phyloP scores from a whole-genome alignment of 35 echinoderm and acorn worm species.

The Acanthaster planci region DNA sequence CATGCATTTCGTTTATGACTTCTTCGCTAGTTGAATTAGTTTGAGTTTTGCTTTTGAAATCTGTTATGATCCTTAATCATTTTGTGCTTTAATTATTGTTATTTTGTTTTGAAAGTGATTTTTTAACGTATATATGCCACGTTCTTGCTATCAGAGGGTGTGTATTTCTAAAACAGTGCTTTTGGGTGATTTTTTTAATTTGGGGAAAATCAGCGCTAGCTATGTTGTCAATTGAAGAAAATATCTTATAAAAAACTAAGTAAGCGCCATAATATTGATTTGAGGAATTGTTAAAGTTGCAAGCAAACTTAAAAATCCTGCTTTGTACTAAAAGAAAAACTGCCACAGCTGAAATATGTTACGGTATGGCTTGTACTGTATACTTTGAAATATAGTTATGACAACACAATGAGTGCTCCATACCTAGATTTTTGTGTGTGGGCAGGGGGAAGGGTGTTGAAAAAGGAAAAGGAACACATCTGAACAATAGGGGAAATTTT shows the following conservation, averaged over 20 bases:
- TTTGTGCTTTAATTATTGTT: not conserved
- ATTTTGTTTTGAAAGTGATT: not conserved
- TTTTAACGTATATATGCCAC: slow-evolving; percentile 3
- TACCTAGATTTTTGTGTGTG: no score
- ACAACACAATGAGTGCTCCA: no score
- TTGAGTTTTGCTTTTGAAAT: slow-evolving; percentile 12
- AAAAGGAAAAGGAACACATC: no score
- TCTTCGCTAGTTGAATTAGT: no score
- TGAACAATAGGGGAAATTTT: no score
- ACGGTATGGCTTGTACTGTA: not conserved
- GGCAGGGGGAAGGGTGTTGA: no score
- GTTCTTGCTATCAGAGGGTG: slow-evolving; percentile 25
- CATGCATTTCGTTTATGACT: no score
- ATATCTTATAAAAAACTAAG: no score
- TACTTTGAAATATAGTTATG: no score
- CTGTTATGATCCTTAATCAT: not conserved
- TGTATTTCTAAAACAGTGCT: not conserved
- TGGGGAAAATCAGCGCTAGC: slow-evolving; percentile 1
- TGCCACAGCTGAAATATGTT: slow-evolving; percentile 2
- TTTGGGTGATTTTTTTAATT: not conserved
- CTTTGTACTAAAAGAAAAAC: slow-evolving; percentile 23
- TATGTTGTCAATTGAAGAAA: not conserved
- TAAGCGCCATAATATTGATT: no score
- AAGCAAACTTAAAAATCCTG: not conserved
- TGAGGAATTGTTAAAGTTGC: no score